Conservation (phyloP, 2,113 vertebrate species). For the Hippoglossus stenolepis region DNA sequence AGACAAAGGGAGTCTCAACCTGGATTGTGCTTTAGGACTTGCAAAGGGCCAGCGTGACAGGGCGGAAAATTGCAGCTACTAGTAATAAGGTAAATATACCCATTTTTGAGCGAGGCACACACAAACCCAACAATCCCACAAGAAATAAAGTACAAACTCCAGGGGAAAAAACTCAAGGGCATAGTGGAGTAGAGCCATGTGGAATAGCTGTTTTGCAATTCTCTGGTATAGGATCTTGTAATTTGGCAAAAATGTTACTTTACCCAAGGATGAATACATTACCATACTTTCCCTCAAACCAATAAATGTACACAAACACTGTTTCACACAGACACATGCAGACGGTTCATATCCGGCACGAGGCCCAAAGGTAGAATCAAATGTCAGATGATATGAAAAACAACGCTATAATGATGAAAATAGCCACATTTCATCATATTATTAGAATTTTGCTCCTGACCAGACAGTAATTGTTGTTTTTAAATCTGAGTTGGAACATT, state of each 20-base stretch:
- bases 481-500: not conserved
- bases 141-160: constrained; percentile 7
- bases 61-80: constrained; percentile 46
- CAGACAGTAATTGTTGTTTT: too few relatives aligned
- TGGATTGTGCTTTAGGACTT: constrained; percentile 52
- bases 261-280: not conserved
- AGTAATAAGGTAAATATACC: constrained; percentile 42
- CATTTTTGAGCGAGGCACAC: constrained; percentile 22
- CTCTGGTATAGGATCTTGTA: not conserved
- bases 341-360: too few relatives aligned
- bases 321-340: not conserved
- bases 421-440: too few relatives aligned
- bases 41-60: constrained; percentile 38
- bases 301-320: not conserved
- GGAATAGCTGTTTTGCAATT: too few relatives aligned
- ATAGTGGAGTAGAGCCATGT: not conserved
- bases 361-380: not conserved
- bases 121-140: constrained; percentile 2
- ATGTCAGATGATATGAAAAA: not conserved
- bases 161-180: not conserved
- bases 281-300: not conserved
- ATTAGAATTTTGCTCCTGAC: too few relatives aligned
- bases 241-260: not conserved
- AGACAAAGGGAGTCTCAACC: constrained; percentile 62
- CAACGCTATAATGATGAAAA: too few relatives aligned